Evolutionary conservation across 2,888 invertebrate species (phyloP).

Genomic region (Lasioglossum zephyrum): DNA sequence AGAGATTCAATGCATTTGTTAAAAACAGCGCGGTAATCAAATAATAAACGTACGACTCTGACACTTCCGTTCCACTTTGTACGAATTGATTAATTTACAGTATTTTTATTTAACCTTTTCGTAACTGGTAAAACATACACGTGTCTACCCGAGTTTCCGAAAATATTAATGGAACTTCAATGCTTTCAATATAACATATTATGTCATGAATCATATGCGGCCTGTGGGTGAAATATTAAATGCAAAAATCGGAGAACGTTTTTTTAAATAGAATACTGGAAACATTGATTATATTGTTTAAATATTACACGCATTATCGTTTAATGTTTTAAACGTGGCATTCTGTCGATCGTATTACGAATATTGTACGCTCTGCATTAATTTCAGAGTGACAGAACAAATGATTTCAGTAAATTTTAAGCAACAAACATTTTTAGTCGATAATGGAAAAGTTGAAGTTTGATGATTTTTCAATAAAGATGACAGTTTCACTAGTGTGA

Average conservation of each 20-base stretch:
- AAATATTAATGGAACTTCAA: neutral
- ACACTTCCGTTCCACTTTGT: neutral
- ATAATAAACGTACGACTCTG: neutral
- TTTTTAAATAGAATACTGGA: neutral
- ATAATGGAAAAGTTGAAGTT: neutral
- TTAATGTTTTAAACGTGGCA: neutral
- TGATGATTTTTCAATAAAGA: neutral
- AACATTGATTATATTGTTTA: neutral
- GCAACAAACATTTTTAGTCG: neutral
- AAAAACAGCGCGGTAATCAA: neutral
- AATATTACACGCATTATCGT: neutral
- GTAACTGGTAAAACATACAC: neutral
- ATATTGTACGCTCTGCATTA: neutral
- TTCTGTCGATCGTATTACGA: neutral
- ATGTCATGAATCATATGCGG: neutral
- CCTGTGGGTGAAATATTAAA: neutral
- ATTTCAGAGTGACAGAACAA: neutral
- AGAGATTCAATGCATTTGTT: neutral
- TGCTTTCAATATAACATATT: neutral
- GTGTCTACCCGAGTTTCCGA: neutral
- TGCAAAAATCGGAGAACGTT: neutral
- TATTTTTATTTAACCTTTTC: neutral
- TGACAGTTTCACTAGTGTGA: neutral
- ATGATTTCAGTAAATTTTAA: neutral
- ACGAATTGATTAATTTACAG: neutral